Conservation (phyloP, 2,797 vertebrate species). For the Clarias pachynema region DNA sequence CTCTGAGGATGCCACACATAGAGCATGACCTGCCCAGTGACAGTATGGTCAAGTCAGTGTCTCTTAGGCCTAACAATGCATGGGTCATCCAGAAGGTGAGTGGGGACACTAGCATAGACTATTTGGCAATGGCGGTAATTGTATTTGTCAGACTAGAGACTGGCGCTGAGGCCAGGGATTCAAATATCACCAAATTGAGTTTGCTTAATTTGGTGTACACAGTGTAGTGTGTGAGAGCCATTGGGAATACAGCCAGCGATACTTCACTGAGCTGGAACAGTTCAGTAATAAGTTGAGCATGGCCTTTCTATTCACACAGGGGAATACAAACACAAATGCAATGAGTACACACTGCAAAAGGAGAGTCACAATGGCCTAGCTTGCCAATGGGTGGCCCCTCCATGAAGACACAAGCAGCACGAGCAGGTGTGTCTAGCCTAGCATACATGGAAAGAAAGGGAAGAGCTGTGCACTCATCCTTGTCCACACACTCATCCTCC, state of each 20-base stretch:
- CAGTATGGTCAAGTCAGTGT: constrained; percentile 40
- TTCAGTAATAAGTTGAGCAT: constrained; percentile 27
- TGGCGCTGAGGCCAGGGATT: background rate
- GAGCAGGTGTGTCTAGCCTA: constrained; percentile 70
- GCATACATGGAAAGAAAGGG: constrained; percentile 58
- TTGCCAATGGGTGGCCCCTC: constrained; percentile 72
- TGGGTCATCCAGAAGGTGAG: constrained; percentile 42
- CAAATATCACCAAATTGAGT: constrained; percentile 14
- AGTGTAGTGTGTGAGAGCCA: background rate
- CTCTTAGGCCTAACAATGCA: constrained; percentile 42
- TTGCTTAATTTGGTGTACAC: constrained; percentile 5
- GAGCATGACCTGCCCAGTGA: constrained; percentile 43
- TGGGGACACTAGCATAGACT: constrained; percentile 23
- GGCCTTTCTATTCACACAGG: constrained; percentile 8
- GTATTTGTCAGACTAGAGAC: constrained; percentile 19
- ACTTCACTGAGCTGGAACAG: constrained; percentile 32
- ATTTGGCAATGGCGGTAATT: constrained; percentile 19
- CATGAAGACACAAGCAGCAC: constrained; percentile 59
- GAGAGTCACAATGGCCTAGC: constrained; percentile 66
- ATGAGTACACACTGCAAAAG: constrained; percentile 56
- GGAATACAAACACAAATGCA: constrained; percentile 30
- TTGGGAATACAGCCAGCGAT: constrained; percentile 31
- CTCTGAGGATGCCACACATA: constrained; percentile 31
- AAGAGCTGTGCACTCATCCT: constrained; percentile 47
- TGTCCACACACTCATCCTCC: constrained; percentile 40